These are phyloP conservation scores for Oceanodroma tethys DNA, from an alignment of 2,113 vertebrate species.

Conservation along the genomic window DNA sequence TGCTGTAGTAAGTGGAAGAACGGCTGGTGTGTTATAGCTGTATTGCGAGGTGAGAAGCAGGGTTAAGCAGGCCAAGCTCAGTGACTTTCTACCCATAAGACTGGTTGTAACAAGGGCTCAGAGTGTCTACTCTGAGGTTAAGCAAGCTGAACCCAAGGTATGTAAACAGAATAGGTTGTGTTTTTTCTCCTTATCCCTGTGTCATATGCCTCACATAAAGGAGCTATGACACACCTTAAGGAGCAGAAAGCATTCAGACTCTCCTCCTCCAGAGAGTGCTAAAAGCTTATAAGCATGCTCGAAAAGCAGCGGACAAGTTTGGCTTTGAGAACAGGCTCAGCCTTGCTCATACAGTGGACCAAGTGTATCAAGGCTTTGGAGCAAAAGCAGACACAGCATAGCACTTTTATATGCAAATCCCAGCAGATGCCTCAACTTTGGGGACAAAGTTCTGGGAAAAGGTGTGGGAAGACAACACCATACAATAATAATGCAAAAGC, in stretches of 20 bases:
- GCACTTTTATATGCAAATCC: background rate
- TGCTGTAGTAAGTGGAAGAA: background rate
- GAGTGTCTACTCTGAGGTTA: background rate
- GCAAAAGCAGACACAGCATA: background rate
- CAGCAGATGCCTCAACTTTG: background rate
- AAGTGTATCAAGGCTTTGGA: background rate
- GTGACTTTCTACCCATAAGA: background rate
- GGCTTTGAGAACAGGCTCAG: background rate
- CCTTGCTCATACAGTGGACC: background rate
- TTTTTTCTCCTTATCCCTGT: background rate
- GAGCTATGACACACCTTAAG: background rate
- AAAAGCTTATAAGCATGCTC: background rate
- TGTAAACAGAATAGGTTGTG: background rate
- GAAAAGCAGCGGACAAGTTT: background rate
- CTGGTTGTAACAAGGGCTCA: background rate
- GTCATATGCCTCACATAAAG: background rate
- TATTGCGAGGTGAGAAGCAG: background rate
- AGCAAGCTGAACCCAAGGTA: background rate
- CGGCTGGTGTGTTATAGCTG: background rate
- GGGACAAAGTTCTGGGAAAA: background rate
- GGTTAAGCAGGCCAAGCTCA: background rate
- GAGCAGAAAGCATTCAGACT: background rate
- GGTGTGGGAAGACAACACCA: background rate
- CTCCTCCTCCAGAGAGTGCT: background rate
- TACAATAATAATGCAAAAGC: background rate